phyloP scores from a whole-genome alignment of 2,797 vertebrate species.

The Podargus strigoides region DNA sequence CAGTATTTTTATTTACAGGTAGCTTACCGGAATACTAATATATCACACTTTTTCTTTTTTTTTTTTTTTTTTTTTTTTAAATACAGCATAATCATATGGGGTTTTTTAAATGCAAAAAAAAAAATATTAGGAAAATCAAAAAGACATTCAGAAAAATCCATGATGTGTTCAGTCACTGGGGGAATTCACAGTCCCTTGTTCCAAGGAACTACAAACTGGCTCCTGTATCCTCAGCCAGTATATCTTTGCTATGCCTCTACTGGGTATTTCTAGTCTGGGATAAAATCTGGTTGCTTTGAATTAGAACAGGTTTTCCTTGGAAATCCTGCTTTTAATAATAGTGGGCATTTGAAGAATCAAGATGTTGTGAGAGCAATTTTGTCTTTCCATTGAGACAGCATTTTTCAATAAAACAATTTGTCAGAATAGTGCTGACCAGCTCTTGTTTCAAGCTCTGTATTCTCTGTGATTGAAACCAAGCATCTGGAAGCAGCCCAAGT shows the following conservation, averaged over 20 bases:
- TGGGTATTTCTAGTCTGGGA: neutral
- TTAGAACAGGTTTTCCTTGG: neutral
- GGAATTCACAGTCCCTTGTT: neutral
- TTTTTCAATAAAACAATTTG: neutral
- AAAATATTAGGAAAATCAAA: fast-evolving
- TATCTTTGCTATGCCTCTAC: fast-evolving
- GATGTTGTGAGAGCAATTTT: neutral
- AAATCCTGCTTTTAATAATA: neutral
- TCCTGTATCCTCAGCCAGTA: neutral
- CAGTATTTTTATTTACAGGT: neutral
- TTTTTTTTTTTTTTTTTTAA: neutral
- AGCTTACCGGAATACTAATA: neutral
- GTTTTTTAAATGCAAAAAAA: too few species aligned
- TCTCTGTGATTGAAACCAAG: neutral
- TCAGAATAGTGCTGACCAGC: neutral
- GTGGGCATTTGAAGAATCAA: neutral
- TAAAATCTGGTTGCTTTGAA: neutral
- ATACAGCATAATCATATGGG: too few species aligned
- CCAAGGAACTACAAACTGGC: neutral
- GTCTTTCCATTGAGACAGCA: neutral
- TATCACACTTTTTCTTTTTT: fast-evolving
- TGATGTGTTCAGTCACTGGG: neutral
- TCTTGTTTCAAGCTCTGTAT: neutral
- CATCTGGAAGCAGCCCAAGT: neutral
- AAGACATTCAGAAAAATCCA: neutral